Conservation (phyloP, 2,113 vertebrate species). For the Neofelis nebulosa region DNA sequence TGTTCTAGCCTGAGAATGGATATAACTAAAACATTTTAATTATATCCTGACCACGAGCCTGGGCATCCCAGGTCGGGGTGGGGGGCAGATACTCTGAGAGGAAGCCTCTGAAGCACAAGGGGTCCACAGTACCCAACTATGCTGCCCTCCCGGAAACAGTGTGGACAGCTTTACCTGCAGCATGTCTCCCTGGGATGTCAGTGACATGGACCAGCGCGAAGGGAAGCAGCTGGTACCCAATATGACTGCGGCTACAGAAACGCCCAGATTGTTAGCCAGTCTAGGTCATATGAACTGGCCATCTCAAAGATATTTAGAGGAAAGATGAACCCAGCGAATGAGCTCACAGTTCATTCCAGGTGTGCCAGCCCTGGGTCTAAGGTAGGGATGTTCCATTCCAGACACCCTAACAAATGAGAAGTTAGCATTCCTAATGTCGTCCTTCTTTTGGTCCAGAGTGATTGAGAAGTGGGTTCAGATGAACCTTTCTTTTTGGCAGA, state of each 20-base stretch:
- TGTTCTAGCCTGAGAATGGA: neutral
- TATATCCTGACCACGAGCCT: neutral
- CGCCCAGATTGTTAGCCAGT: neutral
- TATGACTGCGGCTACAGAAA: neutral
- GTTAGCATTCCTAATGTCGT: neutral
- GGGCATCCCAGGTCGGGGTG: neutral
- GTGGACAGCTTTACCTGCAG: neutral
- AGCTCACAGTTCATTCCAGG: neutral
- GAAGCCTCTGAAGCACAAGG: neutral
- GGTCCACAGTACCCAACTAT: neutral
- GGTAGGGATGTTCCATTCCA: neutral
- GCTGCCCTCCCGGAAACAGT: neutral
- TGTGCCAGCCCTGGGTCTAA: neutral
- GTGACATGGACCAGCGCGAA: neutral
- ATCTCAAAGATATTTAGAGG: neutral
- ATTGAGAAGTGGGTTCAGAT: slow-evolving; percentile 18
- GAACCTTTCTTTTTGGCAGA: slow-evolving; percentile 79
- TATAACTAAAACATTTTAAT: neutral
- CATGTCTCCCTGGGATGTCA: neutral
- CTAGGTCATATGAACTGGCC: neutral
- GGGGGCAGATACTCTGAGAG: neutral
- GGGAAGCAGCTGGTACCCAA: neutral
- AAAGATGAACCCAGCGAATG: neutral
- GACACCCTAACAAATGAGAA: neutral
- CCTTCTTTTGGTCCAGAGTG: neutral